Base-by-base conservation (phyloP, 2,797 vertebrate species). In the Sebastolobus altivelis region DNA sequence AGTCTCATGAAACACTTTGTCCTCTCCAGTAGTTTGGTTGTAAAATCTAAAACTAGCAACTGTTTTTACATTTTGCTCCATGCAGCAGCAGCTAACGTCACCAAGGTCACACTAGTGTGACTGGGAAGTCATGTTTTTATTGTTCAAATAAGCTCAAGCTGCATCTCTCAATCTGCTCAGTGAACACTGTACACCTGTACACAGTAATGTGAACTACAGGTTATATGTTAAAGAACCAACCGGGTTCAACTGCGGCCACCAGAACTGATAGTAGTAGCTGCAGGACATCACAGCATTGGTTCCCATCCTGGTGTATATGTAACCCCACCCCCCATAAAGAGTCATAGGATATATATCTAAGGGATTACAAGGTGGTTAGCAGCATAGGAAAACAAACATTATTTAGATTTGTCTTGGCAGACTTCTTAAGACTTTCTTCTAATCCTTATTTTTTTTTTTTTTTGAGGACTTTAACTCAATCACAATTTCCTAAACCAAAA, bases 81-180 rank as follows among this genome's bases (percentile, higher is more conserved):
- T 2, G 3, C 1, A 16, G 3, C 27, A 10, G 55, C 38, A 4
- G 46, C 37, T 29, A 1, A 67, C 29, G 0, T n/a, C 43, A 31
- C 72, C 81, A 87, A 91, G 88, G 88, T 86, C 90, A 89, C 66
- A 9, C 22, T 75, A 1, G 3, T 12, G 37, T 25, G 4, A n/a
- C 11, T 54, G 7, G 16, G 4, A 37, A n/a, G 35, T 10, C 1
- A 5, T 37, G 2, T 13, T 43, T 8, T 10, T 65, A 4, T 6
- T 27, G 13, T 5, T 35, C 1, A 16, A 9, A 22, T 7, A 14
- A 18, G 11, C 1, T 0, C 8, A 29, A 6, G 6, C 12, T 68
- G 16, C 49, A 29, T 37, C 25, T 25, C 3, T 8, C 4, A 1
- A 12, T 2, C 2, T 18, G 8, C 4, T 3, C 46, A 49, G 3